Conservation (phyloP, 2,888 invertebrate species). For the Sericinus montela region DNA sequence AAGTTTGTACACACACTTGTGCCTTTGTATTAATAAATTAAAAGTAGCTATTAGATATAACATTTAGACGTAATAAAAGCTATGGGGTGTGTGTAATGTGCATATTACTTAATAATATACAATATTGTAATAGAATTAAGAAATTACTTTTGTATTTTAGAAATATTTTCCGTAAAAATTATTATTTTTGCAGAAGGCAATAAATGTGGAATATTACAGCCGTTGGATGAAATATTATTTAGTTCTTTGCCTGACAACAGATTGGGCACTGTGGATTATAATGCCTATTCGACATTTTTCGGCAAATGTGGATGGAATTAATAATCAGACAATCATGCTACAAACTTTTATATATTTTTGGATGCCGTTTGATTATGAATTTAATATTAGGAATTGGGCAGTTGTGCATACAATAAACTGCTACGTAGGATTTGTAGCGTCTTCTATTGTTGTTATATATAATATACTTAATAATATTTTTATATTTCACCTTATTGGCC, state of each 20-base stretch:
- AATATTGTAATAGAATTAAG: no score
- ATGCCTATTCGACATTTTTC: constrained; percentile 30
- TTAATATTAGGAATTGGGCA: constrained; percentile 32
- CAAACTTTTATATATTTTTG: constrained; percentile 36
- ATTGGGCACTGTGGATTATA: constrained; percentile 27
- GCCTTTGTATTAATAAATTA: no score
- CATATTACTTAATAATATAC: no score
- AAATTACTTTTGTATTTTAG: no score
- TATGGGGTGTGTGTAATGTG: no score
- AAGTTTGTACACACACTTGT: no score
- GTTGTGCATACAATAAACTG: constrained; percentile 26
- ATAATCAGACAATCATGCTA: constrained; percentile 31
- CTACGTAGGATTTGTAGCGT: constrained; percentile 24
- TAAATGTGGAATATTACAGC: constrained; percentile 27
- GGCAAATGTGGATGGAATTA: constrained; percentile 27
- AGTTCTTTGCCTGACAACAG: constrained; percentile 18
- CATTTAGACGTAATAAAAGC: no score
- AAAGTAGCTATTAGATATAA: no score
- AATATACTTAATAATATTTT: constrained; percentile 34
- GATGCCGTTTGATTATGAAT: constrained; percentile 39
- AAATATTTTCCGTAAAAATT: no score
- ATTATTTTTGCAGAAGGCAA: constrained; percentile 27
- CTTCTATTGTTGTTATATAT: constrained; percentile 26
- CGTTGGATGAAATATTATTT: constrained; percentile 22
- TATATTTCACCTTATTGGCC: constrained; percentile 38